Base-by-base conservation (phyloP, 2,888 invertebrate species). In the Bombyx huttoni region DNA sequence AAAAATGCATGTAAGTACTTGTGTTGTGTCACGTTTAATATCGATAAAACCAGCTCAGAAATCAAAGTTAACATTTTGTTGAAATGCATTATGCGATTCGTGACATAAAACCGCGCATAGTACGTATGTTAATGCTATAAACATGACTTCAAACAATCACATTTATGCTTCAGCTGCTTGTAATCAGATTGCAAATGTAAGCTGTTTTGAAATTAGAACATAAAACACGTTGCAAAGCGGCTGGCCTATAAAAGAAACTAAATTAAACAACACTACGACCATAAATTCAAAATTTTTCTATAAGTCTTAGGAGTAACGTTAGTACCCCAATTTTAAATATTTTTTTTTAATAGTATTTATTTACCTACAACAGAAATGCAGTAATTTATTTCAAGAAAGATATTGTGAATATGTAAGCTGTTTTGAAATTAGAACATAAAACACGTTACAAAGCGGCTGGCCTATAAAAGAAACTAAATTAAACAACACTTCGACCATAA, bases 151-250 rank as follows among this genome's bases (percentile, higher is more conserved):
- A 61, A 66, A 67, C 68, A 73, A 71, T 71, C 68, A 61, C 73
- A 70, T 71, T 61, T 71, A 72, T 58, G 62, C 58, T 61, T 68
- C 80, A 80, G 79, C 78, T 80, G 78, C 59, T 65, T 53, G 65
- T 66, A 75, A 78, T 74, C 73, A 70, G 67, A 77, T 52, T 53
- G 59, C 57, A 56, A 48, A 55, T 65, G 62, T 57, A 53, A 54
- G 55, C 68, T 65, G 75, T 74, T 71, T 65, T 58, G 53, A 49
- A 57, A 52, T 52, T 56, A 54, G 56, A 54, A 55, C 59, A 54
- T 60, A 34, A 14, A 40, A 47, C 13, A 45, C 40, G 12, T 40
- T 24, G 24, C 24, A 24, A 24, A 24, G 3, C 5, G 24, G 5
- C 24, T n/a, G n/a, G 5, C 24, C 24, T 24, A 24, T 24, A 24